Conservation (phyloP, 1,140 invertebrate species). For the Argopecten irradians region DNA sequence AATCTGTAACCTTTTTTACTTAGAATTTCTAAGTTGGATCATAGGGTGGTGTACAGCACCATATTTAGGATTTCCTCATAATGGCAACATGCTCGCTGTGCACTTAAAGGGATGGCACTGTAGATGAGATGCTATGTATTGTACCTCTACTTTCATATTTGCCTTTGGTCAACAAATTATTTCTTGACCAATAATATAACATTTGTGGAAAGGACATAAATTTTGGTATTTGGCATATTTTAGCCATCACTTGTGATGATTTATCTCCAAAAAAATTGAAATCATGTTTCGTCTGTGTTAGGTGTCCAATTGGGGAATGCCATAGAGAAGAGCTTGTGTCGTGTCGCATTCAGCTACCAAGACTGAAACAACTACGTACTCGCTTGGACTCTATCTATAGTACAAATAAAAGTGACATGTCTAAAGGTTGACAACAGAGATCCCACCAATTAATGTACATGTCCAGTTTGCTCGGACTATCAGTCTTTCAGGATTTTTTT, state of each 20-base stretch:
- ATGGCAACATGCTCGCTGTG: no score
- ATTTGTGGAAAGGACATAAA: conserved; percentile 17
- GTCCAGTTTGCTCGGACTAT: no score
- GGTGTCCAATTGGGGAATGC: conserved; percentile 80
- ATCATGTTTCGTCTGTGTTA: conserved; percentile 59
- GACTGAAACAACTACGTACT: conserved; percentile 43
- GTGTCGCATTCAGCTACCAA: conserved; percentile 78
- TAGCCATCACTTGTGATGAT: neutral
- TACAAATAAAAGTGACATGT: no score
- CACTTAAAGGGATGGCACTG: neutral
- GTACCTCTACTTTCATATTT: neutral
- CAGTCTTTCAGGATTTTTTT: no score
- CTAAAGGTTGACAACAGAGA: no score
- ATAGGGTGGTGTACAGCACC: no score
- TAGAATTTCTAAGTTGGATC: no score
- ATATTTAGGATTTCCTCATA: no score
- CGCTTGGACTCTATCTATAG: neutral
- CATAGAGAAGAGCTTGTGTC: conserved; percentile 79
- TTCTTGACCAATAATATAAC: neutral
- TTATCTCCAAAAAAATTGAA: conserved; percentile 2
- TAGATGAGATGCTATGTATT: neutral
- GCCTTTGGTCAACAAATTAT: neutral
- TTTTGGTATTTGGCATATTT: conserved; percentile 41
- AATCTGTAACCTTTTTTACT: no score
- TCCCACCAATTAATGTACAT: no score